Conservation (phyloP, 2,797 vertebrate genomes). For the Thripadectes ignobilis region DNA sequence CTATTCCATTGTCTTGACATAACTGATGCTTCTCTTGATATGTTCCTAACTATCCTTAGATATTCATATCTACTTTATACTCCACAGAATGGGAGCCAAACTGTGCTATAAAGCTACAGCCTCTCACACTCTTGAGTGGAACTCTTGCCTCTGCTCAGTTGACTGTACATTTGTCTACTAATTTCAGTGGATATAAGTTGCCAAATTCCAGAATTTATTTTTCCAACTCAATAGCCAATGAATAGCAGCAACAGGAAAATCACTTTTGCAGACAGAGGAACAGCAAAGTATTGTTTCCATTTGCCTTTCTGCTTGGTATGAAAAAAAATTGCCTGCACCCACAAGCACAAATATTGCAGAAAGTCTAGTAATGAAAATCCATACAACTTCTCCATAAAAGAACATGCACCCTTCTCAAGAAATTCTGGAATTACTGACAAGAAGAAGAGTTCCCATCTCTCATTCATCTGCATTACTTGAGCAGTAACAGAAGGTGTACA, state of each 20-base stretch:
- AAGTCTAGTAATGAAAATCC: not conserved
- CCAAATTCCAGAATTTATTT: slow-evolving; percentile 8
- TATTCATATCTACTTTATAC: not conserved
- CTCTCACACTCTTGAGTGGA: not conserved
- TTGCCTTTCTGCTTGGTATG: not conserved
- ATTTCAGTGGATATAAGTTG: not conserved
- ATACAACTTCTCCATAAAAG: not conserved
- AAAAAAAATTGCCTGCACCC: not conserved
- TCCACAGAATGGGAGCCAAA: not conserved
- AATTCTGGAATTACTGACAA: not conserved
- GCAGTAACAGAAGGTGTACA: not conserved
- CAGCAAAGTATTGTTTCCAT: not conserved
- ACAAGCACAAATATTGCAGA: not conserved
- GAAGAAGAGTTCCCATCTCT: not conserved
- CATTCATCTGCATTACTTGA: not conserved
- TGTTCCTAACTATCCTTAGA: not conserved
- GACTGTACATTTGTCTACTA: not conserved
- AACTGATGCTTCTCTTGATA: not conserved
- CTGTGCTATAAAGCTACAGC: not conserved
- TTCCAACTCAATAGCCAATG: not conserved
- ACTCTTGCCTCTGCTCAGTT: not conserved
- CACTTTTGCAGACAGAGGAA: not conserved
- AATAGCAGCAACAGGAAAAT: not conserved
- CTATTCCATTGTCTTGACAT: not conserved
- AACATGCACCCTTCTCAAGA: not conserved